Conservation (phyloP, 30 jellyfish, hydroid and myxozoan species). For the Hydractinia echinata region DNA sequence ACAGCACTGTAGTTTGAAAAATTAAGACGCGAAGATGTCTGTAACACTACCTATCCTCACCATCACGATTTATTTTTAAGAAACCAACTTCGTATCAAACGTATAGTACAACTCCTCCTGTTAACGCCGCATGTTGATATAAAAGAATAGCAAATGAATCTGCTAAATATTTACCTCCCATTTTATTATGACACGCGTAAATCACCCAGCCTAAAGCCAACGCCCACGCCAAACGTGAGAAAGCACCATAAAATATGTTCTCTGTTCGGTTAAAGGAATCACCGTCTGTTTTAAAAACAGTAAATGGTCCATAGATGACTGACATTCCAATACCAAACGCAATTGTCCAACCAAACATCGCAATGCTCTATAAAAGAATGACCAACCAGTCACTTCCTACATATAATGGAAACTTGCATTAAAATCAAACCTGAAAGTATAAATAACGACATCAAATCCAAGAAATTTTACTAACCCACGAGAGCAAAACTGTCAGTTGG, state of each 20-base stretch:
- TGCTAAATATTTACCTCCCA: constrained; percentile 62
- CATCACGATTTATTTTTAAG: too few species aligned
- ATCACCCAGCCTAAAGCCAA: constrained; percentile 70
- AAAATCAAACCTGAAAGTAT: too few species aligned
- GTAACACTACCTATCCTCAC: too few species aligned
- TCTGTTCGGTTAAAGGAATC: constrained; percentile 46
- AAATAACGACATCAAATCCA: too few species aligned
- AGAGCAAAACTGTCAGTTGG: constrained; percentile 48
- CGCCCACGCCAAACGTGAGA: constrained; percentile 85
- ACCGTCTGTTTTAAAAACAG: constrained; percentile 55
- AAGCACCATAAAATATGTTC: constrained; percentile 69
- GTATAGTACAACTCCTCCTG: too few species aligned
- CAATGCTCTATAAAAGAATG: constrained; percentile 19
- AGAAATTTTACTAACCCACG: too few species aligned
- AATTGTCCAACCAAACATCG: constrained; percentile 55
- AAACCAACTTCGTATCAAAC: too few species aligned
- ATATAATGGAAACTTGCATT: too few species aligned
- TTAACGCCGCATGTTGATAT: too few species aligned
- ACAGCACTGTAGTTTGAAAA: too few species aligned
- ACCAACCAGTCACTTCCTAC: too few species aligned
- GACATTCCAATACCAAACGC: constrained; percentile 61
- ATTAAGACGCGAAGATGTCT: too few species aligned
- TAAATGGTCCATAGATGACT: constrained; percentile 72
- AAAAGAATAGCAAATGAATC: neutral
- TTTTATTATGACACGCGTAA: constrained; percentile 58